Evolutionary conservation across 2,888 invertebrate species (phyloP).

Genomic region (Agrotis clavis): DNA sequence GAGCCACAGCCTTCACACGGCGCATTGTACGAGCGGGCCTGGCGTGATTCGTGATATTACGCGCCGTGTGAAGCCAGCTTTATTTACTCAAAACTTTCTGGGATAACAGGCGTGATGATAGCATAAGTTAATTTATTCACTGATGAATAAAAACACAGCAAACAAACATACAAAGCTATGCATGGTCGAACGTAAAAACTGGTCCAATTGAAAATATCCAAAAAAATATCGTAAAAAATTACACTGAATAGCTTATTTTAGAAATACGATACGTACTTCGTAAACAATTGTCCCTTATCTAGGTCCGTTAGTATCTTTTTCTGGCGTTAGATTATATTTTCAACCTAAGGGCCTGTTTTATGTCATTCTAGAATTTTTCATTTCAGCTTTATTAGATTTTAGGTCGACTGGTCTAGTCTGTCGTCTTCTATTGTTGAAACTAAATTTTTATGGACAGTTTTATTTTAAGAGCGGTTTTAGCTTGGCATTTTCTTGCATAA

Average conservation of each 20-base stretch:
- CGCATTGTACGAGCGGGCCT: too few relatives aligned
- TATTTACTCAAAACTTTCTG: too few relatives aligned
- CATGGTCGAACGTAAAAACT: not conserved
- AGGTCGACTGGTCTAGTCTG: not conserved
- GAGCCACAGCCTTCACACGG: too few relatives aligned
- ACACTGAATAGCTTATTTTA: too few relatives aligned
- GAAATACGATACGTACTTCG: not conserved
- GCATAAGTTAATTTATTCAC: too few relatives aligned
- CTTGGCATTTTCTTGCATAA: too few relatives aligned
- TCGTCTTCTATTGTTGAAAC: conserved; percentile 8
- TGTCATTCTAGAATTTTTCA: conserved; percentile 27
- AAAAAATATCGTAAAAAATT: not conserved
- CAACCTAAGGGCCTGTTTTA: conserved; percentile 4
- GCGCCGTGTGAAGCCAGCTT: too few relatives aligned
- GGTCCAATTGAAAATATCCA: not conserved
- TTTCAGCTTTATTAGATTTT: conserved; percentile 19
- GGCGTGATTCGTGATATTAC: too few relatives aligned
- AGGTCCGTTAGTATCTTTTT: conserved; percentile 5
- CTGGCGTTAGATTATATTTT: not conserved
- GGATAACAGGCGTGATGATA: too few relatives aligned
- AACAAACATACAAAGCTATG: too few relatives aligned
- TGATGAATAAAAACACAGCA: too few relatives aligned
- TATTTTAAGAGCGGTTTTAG: not conserved
- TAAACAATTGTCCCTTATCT: not conserved
- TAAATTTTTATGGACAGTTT: not conserved